Percentiles rank a stretch among this genome's conserved stretches.
Conservation (phyloP, 1,140 invertebrate genomes). For the Galleria mellonella region DNA sequence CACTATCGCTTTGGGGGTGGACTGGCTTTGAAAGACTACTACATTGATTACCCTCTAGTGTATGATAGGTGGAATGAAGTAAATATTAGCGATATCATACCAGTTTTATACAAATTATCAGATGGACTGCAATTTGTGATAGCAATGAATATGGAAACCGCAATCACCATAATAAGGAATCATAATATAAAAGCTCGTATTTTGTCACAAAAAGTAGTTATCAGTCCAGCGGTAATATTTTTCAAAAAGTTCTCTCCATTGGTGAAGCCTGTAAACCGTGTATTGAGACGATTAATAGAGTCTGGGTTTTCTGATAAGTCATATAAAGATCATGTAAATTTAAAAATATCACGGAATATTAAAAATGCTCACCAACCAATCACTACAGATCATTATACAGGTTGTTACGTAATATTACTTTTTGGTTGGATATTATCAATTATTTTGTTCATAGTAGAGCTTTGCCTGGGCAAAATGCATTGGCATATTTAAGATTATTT, state of each 20-base stretch:
- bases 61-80: constrained; percentile 37
- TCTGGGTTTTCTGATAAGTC: constrained; percentile 36
- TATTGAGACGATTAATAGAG: constrained; percentile 33
- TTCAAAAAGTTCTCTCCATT: constrained; percentile 57
- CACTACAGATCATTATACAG: constrained; percentile 37
- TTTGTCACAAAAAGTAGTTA: constrained; percentile 30
- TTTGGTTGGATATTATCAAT: constrained; percentile 37
- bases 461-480: constrained; percentile 2
- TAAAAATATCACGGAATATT: constrained; percentile 1
- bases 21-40: constrained; percentile 43
- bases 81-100: constrained; percentile 26
- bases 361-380: constrained; percentile 19
- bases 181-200: constrained; percentile 28
- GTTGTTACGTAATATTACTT: constrained; percentile 40
- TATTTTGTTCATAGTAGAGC: constrained; percentile 37
- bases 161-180: constrained; percentile 22
- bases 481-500: too few species aligned
- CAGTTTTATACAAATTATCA: constrained; percentile 25
- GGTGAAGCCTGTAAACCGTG: constrained; percentile 22
- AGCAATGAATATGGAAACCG: constrained; percentile 38
- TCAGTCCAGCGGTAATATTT: constrained; percentile 38
- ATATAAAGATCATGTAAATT: constrained; percentile 31
- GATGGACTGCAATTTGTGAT: constrained; percentile 43
- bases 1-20: constrained; percentile 46
- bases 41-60: constrained; percentile 31